These are phyloP conservation scores for Pseudonaja textilis DNA, from an alignment of 2,113 vertebrate species.

Conservation along the genomic window DNA sequence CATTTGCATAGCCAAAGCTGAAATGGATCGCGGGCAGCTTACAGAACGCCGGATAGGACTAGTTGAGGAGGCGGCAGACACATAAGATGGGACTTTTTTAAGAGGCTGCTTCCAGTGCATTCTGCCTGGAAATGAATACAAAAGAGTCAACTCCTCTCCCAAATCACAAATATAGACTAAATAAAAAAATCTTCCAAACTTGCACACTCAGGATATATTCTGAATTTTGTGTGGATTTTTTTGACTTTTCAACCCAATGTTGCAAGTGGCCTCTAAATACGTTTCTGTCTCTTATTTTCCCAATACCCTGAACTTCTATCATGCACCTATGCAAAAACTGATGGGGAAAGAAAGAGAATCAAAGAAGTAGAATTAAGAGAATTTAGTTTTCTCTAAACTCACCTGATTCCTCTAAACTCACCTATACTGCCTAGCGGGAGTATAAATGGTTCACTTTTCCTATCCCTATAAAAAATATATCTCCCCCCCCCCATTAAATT, in stretches of 20 bases:
- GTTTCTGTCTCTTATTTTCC: neutral
- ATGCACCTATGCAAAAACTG: neutral
- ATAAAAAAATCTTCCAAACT: neutral
- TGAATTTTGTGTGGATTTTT: neutral
- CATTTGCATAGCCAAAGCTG: slow-evolving; percentile 75
- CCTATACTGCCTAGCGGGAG: neutral
- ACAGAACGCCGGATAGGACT: slow-evolving; percentile 90
- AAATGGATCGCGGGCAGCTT: slow-evolving; percentile 94
- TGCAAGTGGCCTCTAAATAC: neutral
- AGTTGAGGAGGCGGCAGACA: slow-evolving; percentile 68
- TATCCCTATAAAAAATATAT: neutral
- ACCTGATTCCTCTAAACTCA: neutral
- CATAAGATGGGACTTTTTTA: slow-evolving; percentile 70
- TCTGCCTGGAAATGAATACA: slow-evolving; percentile 66
- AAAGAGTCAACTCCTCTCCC: neutral
- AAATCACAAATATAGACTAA: neutral
- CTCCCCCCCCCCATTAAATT: neutral
- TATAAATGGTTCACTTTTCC: neutral
- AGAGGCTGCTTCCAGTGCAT: slow-evolving; percentile 74
- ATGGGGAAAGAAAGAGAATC: too few species aligned
- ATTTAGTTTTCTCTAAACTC: neutral
- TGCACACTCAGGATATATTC: neutral
- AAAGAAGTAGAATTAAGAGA: neutral
- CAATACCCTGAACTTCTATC: neutral
- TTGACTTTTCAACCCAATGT: neutral